Base-by-base conservation (phyloP, 2,888 invertebrate genomes). In the Habrosyne pyritoides region DNA sequence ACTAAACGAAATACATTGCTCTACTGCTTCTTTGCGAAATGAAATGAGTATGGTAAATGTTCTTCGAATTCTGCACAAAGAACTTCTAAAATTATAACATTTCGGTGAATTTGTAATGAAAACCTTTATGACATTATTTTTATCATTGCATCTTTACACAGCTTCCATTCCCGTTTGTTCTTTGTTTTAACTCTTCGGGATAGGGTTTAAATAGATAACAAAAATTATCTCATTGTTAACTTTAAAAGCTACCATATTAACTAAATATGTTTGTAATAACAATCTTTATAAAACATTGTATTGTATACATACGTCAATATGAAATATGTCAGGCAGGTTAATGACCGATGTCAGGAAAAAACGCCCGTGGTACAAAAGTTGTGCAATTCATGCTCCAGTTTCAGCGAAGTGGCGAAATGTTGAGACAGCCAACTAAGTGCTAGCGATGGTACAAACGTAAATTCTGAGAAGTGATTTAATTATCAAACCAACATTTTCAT, bases 341-440 rank as follows among this genome's bases (percentile, higher is more conserved):
- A 69, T 77, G 83, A 77, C 84, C 84, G 69, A 78, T 81, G 79
- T 81, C 75, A 68, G 55, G 63, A 52, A 64, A 73, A 74, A 70
- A 60, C 65, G 59, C 63, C 70, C 75, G 73, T 81, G 75, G 69
- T 63, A 66, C 68, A 74, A 73, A 76, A 75, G 18, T 86, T 83
- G 77, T 79, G 80, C 79, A 86, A 79, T 60, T 48, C 50, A 59
- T 58, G 75, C 65, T 83, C 82, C 72, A 75, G 64, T 84, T 84
- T 75, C 77, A 64, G 57, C 56, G 59, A 60, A 68, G 62, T 72
- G 56, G 63, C 66, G 57, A 58, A 76, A 75, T 66, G 59, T 61
- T 59, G 53, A 53, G 53, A 55, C 53, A 56, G 52, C 52, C 28
- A 54, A 55, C 52, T 28, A 18, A 42, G 42, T n/a, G 42, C 42